Conservation (phyloP, 2,888 invertebrate species). For the Epinotia brunnichana region DNA sequence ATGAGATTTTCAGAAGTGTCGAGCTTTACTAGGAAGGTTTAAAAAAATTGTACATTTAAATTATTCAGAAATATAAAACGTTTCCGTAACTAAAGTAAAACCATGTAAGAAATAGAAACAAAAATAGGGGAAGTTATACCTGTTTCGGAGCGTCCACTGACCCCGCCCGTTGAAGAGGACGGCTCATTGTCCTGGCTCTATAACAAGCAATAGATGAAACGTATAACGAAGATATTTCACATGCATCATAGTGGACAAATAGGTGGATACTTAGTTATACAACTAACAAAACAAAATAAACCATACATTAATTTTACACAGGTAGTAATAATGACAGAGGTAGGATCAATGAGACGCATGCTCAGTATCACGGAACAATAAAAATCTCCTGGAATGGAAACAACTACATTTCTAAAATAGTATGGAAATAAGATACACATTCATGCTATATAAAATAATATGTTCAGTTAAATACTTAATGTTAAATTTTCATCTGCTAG, state of each 20-base stretch:
- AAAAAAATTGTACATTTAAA: not conserved
- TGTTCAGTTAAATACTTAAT: conserved; percentile 3
- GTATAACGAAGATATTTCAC: conserved; percentile 3
- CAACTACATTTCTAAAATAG: conserved; percentile 34
- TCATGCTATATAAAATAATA: conserved; percentile 37
- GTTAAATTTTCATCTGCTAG: conserved; percentile 29
- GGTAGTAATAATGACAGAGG: conserved; percentile 4
- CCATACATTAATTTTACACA: conserved; percentile 5
- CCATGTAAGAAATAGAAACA: not conserved
- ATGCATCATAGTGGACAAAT: not conserved
- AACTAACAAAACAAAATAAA: conserved; percentile 11
- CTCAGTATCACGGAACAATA: conserved; percentile 26
- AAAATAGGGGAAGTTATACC: conserved; percentile 51
- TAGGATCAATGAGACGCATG: conserved; percentile 27
- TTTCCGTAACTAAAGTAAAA: not conserved
- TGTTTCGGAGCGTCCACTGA: conserved; percentile 58
- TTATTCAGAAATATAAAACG: not conserved
- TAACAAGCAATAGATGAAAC: conserved; percentile 49
- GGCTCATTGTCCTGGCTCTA: conserved; percentile 67
- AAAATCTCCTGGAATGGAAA: conserved; percentile 29
- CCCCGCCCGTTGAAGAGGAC: conserved; percentile 54
- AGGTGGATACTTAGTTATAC: conserved; percentile 9
- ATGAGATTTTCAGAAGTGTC: too few species aligned
- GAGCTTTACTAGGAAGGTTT: too few species aligned
- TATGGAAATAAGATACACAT: conserved; percentile 32